Evolutionary conservation across 2,797 vertebrate species (phyloP).

Genomic region (Crocodylus rhombifer): DNA sequence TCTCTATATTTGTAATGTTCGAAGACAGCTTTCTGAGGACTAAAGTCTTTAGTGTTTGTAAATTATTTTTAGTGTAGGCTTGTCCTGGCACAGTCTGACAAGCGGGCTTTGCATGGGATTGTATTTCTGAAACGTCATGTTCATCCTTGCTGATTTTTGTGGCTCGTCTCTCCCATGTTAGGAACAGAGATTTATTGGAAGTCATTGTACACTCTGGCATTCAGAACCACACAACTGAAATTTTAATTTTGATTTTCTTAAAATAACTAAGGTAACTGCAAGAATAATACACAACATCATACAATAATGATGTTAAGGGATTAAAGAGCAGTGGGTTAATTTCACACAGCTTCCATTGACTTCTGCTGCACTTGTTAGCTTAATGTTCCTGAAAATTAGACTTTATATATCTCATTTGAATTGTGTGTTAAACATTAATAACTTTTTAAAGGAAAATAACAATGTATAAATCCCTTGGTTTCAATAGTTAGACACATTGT

Average conservation of each 20-base stretch:
- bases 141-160: not conserved
- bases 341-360: not conserved
- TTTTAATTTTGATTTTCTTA: not conserved
- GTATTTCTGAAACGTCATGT: not conserved
- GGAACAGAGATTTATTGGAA: not conserved
- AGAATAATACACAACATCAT: not conserved
- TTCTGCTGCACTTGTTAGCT: not conserved
- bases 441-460: not conserved
- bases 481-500: not conserved
- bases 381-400: not conserved
- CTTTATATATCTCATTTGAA: not conserved
- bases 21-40: not conserved
- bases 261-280: not conserved
- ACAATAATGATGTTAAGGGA: not conserved
- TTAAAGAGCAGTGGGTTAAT: not conserved
- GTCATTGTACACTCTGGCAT: not conserved
- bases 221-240: not conserved
- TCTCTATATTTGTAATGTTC: not conserved
- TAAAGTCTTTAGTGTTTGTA: not conserved
- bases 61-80: not conserved
- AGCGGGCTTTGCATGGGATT: not conserved
- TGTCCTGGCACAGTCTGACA: not conserved
- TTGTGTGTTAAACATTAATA: not conserved
- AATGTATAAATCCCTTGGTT: not conserved
- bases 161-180: not conserved